These are phyloP conservation scores for Melolontha melolontha DNA, from an alignment of 2,888 invertebrate species.

Conservation along the genomic window DNA sequence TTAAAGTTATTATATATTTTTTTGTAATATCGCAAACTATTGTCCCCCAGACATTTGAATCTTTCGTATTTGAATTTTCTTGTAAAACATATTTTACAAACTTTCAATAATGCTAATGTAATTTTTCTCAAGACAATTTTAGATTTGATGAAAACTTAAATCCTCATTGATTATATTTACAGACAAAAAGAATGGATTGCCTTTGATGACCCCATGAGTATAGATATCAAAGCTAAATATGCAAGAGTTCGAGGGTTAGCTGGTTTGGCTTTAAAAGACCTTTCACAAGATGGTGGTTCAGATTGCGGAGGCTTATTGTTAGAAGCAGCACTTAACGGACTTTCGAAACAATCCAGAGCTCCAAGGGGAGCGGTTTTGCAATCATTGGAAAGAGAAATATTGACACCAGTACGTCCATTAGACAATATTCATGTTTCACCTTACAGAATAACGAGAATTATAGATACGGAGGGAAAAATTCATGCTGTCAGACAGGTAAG, in stretches of 20 bases:
- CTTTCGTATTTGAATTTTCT: too few species aligned
- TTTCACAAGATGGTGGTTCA: conserved; percentile 64
- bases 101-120: too few species aligned
- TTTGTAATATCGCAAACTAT: too few species aligned
- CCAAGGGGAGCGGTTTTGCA: conserved; percentile 75
- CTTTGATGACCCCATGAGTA: conserved; percentile 79
- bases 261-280: conserved; percentile 75
- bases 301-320: conserved; percentile 68
- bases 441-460: conserved; percentile 78
- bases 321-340: conserved; percentile 67
- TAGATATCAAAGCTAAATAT: conserved; percentile 83
- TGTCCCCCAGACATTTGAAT: too few species aligned
- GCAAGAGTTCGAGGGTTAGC: conserved; percentile 77
- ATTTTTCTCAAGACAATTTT: too few species aligned
- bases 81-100: too few species aligned
- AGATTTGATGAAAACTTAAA: too few species aligned
- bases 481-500: conserved; percentile 76
- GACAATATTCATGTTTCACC: conserved; percentile 77
- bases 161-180: conserved; percentile 9
- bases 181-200: conserved; percentile 80
- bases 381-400: conserved; percentile 74
- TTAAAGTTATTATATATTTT: too few species aligned
- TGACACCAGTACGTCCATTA: conserved; percentile 64
- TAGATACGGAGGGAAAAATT: conserved; percentile 79
- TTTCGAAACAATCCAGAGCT: conserved; percentile 73